phyloP scores from a whole-genome alignment of 2,888 invertebrate genomes.

The Tiphia femorata region DNA sequence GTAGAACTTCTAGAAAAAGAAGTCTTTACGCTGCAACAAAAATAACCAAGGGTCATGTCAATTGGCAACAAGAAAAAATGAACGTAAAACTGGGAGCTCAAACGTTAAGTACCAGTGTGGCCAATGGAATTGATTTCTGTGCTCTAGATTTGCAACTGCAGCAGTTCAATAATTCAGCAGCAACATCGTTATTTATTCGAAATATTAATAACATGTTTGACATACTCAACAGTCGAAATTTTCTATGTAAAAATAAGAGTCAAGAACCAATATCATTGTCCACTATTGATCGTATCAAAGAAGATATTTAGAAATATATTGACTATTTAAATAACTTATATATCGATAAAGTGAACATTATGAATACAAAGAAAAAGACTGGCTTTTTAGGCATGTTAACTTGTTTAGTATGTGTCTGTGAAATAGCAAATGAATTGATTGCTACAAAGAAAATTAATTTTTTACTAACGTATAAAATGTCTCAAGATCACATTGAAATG shows the following conservation, averaged over 20 bases:
- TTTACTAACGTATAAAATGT: constrained; percentile 2
- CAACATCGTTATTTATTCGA: constrained; percentile 1
- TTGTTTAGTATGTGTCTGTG: constrained; percentile 1
- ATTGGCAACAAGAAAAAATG: constrained; percentile 1
- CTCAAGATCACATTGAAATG: constrained; percentile 1
- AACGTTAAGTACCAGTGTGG: neutral
- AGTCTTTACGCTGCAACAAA: neutral
- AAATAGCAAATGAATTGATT: neutral
- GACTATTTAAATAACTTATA: no score
- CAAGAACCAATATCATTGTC: no score
- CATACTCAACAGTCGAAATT: constrained; percentile 1
- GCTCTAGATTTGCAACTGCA: neutral
- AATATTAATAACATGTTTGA: constrained; percentile 7
- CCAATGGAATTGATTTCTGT: constrained; percentile 1
- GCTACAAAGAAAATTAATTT: neutral
- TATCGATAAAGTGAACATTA: neutral
- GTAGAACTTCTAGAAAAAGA: no score
- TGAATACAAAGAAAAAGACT: neutral
- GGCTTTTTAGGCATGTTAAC: constrained; percentile 3
- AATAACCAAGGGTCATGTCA: neutral
- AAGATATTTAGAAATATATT: no score
- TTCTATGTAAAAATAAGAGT: constrained; percentile 4
- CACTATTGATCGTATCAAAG: no score
- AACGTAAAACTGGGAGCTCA: neutral
- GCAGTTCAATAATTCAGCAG: neutral